These are phyloP conservation scores for Brachyhypopomus occidentalis DNA, from an alignment of 2,113 vertebrate species.

Conservation along the genomic window DNA sequence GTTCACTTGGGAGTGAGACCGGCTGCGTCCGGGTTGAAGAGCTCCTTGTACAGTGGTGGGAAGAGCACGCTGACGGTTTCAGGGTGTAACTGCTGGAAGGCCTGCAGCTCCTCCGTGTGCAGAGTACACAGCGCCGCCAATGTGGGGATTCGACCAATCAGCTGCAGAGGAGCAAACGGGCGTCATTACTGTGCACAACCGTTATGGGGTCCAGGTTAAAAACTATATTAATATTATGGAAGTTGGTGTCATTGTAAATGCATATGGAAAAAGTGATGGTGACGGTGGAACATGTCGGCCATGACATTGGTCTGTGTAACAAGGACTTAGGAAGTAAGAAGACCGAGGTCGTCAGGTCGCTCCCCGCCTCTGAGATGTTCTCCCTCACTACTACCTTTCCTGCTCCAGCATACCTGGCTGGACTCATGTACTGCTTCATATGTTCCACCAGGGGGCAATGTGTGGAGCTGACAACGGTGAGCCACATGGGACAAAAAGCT, in stretches of 20 bases:
- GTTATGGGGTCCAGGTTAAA: neutral
- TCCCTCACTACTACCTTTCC: too few relatives aligned
- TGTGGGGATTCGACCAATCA: slow-evolving; percentile 97
- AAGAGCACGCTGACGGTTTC: slow-evolving; percentile 98
- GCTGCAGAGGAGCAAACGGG: slow-evolving; percentile 72
- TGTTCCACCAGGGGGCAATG: neutral
- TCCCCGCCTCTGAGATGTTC: too few relatives aligned
- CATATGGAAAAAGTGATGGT: too few relatives aligned
- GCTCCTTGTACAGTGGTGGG: slow-evolving; percentile 98
- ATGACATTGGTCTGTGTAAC: too few relatives aligned
- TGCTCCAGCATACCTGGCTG: too few relatives aligned
- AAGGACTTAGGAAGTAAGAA: too few relatives aligned
- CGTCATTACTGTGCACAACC: neutral
- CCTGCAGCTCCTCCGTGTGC: slow-evolving; percentile 97
- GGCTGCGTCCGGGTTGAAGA: slow-evolving; percentile 96
- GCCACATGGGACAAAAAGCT: neutral
- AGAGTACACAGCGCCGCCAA: slow-evolving; percentile 97
- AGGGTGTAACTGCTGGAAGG: slow-evolving; percentile 97
- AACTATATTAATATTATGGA: too few relatives aligned
- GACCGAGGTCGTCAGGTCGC: too few relatives aligned
- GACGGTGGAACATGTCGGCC: too few relatives aligned
- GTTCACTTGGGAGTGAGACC: slow-evolving; percentile 92
- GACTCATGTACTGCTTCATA: too few relatives aligned
- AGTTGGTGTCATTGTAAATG: too few relatives aligned
- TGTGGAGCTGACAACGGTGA: neutral